Percentiles rank a stretch among this genome's conserved stretches.
Evolutionary conservation across 2,888 invertebrate species (phyloP).

Genomic region (Cerastoderma edule): DNA sequence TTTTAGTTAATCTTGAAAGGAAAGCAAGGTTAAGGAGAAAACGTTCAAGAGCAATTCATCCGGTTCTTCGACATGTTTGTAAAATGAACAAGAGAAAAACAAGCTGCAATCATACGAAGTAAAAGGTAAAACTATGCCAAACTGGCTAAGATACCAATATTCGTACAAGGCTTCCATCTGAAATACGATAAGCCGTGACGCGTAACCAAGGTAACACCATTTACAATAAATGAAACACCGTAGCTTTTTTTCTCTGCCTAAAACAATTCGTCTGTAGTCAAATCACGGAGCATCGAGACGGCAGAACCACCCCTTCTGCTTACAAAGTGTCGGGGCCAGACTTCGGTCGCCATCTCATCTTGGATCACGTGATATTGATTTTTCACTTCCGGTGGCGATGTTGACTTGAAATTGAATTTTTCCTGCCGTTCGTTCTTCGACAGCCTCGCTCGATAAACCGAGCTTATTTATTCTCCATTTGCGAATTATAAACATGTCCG

Average conservation of each 20-base stretch:
- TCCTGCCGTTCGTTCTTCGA: too few relatives aligned
- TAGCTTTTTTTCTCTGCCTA: background rate
- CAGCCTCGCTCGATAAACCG: too few relatives aligned
- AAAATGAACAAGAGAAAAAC: too few relatives aligned
- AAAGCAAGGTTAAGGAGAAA: too few relatives aligned
- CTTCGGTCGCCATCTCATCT: background rate
- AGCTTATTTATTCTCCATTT: too few relatives aligned
- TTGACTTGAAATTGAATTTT: too few relatives aligned
- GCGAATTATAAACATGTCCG: too few relatives aligned
- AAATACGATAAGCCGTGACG: background rate
- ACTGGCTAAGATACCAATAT: background rate
- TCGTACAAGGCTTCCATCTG: background rate
- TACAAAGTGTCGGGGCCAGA: too few relatives aligned
- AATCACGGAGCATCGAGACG: conserved; percentile 15
- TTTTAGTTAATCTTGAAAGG: too few relatives aligned
- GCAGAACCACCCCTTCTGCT: background rate
- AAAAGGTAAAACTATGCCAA: background rate
- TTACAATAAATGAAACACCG: conserved; percentile 12
- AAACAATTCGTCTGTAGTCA: conserved; percentile 8
- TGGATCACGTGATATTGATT: background rate
- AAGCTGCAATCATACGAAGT: too few relatives aligned
- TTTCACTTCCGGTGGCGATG: too few relatives aligned
- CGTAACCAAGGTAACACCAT: conserved; percentile 19
- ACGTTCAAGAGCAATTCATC: background rate
- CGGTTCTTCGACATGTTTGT: too few relatives aligned